A percentile compares a stretch with the other conserved stretches of the same genome.
Conservation (phyloP, 2,888 invertebrate genomes). For the Pedicia rivosa region DNA sequence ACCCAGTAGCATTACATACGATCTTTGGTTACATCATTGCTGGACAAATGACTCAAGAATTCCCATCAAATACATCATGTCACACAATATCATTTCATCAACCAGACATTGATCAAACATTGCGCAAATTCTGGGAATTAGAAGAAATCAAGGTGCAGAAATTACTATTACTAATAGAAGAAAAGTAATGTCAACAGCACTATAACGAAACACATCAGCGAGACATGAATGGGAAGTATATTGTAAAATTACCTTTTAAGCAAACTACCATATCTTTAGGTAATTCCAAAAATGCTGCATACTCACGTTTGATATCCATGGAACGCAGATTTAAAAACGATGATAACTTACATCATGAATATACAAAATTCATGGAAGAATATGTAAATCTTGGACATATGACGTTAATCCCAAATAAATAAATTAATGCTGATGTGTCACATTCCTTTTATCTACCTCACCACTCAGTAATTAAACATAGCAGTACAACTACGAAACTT, state of each 20-base stretch:
- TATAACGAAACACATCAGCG: neutral
- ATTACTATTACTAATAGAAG: neutral
- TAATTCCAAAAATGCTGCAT: neutral
- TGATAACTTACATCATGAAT: neutral
- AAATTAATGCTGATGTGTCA: no score
- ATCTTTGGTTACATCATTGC: no score
- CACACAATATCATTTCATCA: no score
- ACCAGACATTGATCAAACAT: neutral
- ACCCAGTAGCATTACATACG: no score
- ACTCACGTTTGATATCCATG: neutral
- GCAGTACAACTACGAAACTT: slow-evolving; percentile 1
- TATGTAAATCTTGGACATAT: slow-evolving; percentile 4
- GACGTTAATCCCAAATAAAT: no score
- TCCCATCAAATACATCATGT: no score
- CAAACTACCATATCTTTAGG: neutral
- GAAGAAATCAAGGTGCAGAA: neutral
- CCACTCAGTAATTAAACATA: neutral
- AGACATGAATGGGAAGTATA: neutral
- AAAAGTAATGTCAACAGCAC: neutral
- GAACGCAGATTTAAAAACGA: neutral
- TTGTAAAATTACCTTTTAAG: slow-evolving; percentile 4
- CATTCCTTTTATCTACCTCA: slow-evolving; percentile 6
- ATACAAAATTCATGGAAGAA: slow-evolving; percentile 5
- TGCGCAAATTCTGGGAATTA: neutral
- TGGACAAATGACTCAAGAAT: no score